Base-by-base conservation (phyloP, 1,140 invertebrate genomes). In the Lasioglossum albipes region DNA sequence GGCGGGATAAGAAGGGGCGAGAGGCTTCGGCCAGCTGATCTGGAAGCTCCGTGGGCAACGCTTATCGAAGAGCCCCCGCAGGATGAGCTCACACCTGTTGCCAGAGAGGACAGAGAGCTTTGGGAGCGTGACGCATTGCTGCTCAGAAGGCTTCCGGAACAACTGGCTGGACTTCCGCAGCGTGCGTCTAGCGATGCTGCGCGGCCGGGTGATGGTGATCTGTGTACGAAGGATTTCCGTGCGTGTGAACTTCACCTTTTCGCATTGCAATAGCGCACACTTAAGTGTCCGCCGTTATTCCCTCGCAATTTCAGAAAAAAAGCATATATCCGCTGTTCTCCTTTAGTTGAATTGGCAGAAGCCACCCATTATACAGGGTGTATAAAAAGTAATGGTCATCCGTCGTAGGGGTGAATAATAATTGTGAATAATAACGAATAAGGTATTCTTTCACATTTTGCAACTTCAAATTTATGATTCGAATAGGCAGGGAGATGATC, bases 181-280 rank as follows among this genome's bases (percentile, higher is more conserved):
- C 96, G 94, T 27, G 96, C 95, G 88, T 97, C 96, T 41, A 97
- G 89, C 0, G 96, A 96, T n/a, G 96, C 95, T 0, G 96, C 95
- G 22, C 96, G 94, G 67, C 95, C 94, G 7, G 96, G 96, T 61
- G 96, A 97, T 1, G 96, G 96, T 0, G 96, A 97, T 54, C 96
- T 94, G 49, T 65, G 41, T 41, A 54, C 67, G 54, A 4, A 22
- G 20, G n/a, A 65, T 65, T 73, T 22, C 12, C 18, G 49, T 41
- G 31, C 20, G 16, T 12, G 36, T 73, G 61, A 31, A 45, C 3
- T 10, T 66, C 13, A 73, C 52, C 54, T 73, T 27, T 64, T 7
- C 36, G 36, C 36, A 36, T 36, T 36, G 36, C 36, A 36, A 36
- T 36, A 36, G 36, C 3, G 36, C 36, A 5, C 36, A 5, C 5